Evolutionary conservation across 2,797 vertebrate species (phyloP).

Genomic region (Calcarius lapponicus): DNA sequence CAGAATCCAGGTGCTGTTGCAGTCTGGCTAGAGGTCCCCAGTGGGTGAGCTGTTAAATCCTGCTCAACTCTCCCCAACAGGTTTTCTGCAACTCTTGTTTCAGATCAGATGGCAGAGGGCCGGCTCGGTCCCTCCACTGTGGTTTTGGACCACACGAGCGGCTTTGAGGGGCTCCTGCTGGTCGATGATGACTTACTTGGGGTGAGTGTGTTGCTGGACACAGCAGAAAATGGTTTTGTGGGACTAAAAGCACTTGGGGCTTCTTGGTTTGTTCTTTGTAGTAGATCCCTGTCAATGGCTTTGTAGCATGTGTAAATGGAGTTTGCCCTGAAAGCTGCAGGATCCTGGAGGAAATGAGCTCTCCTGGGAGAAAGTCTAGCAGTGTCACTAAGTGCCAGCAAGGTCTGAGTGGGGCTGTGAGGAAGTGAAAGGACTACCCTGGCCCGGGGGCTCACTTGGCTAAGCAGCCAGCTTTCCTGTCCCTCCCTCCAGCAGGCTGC

Average conservation of each 20-base stretch:
- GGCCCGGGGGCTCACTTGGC: not conserved
- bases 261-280: not conserved
- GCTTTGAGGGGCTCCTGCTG: slow-evolving; percentile 95
- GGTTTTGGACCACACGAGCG: slow-evolving; percentile 94
- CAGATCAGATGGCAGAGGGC: slow-evolving; percentile 85
- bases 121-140: slow-evolving; percentile 91
- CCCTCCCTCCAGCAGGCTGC: slow-evolving; percentile 4
- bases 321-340: not conserved
- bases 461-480: slow-evolving; percentile 8
- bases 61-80: not conserved
- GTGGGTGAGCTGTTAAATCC: not conserved
- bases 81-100: slow-evolving; percentile 33
- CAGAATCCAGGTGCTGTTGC: not conserved
- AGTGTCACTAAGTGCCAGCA: not conserved
- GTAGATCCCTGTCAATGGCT: not conserved
- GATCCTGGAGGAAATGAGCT: not conserved
- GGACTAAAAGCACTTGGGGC: not conserved
- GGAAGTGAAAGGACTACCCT: not conserved
- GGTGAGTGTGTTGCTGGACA: slow-evolving; percentile 77
- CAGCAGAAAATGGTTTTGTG: not conserved
- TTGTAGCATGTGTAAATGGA: not conserved
- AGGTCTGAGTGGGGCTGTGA: not conserved
- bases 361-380: not conserved
- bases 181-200: slow-evolving; percentile 96
- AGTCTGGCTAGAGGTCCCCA: not conserved